A percentile compares a stretch with the other conserved stretches of the same genome.
These are phyloP conservation scores for Sepiola atlantica DNA, from an alignment of 2,888 invertebrate genomes.

Conservation along the genomic window DNA sequence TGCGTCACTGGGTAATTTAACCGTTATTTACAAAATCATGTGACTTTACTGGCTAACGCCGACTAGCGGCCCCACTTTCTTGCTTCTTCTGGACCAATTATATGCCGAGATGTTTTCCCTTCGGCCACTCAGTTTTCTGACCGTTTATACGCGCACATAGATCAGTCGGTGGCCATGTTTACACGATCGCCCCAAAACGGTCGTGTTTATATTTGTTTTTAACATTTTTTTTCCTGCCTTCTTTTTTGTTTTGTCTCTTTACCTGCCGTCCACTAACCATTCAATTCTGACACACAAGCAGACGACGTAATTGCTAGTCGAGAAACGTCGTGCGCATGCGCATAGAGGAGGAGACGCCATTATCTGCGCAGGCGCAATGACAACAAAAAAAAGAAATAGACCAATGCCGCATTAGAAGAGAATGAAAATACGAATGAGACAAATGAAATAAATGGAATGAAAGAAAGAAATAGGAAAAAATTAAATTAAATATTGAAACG, in stretches of 20 bases:
- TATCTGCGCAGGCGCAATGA: background rate
- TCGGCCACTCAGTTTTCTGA: background rate
- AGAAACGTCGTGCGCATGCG: background rate
- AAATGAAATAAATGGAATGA: background rate
- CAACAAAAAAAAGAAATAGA: background rate
- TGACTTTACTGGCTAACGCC: background rate
- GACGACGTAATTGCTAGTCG: background rate
- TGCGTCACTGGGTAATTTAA: background rate
- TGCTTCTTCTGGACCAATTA: background rate
- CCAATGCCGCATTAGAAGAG: background rate
- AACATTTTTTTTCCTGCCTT: background rate
- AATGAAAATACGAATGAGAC: background rate
- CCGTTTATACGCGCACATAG: background rate
- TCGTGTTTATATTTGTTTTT: background rate
- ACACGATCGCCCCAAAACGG: background rate
- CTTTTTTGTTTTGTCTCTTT: background rate
- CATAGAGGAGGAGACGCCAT: background rate
- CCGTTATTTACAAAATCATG: constrained; percentile 32
- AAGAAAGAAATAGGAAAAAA: background rate
- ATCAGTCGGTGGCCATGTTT: background rate
- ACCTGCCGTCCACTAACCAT: background rate
- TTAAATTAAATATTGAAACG: too few relatives aligned
- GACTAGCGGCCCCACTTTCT: background rate
- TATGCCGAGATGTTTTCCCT: background rate
- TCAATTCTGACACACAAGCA: background rate